These are phyloP conservation scores for Muntiacus muntjak DNA, from an alignment of 2,113 vertebrate genomes.

Conservation along the genomic window DNA sequence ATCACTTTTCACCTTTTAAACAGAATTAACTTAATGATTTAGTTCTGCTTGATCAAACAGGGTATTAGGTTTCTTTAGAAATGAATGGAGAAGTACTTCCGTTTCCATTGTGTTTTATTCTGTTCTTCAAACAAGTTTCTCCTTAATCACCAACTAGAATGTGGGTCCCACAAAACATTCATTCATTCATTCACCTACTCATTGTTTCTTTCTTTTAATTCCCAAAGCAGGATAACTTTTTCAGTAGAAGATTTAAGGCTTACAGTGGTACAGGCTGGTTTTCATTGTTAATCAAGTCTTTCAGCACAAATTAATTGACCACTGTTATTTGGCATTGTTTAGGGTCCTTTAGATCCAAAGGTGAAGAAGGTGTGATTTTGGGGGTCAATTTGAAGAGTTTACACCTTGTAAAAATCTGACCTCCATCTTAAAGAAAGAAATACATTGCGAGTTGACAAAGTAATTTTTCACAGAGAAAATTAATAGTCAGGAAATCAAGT, in stretches of 20 bases:
- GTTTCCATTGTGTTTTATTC: neutral
- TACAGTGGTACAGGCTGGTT: neutral
- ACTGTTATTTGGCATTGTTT: neutral
- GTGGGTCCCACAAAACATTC: neutral
- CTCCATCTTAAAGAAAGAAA: neutral
- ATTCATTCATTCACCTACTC: neutral
- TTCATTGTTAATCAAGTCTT: neutral
- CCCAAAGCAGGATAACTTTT: neutral
- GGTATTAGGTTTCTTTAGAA: neutral
- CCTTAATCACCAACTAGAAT: neutral
- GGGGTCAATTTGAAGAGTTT: neutral
- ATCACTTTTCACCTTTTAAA: neutral
- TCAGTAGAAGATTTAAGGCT: neutral
- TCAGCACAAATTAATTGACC: neutral
- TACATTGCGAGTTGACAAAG: neutral
- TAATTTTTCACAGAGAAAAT: neutral
- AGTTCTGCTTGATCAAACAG: neutral
- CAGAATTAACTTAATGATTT: neutral
- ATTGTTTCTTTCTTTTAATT: neutral
- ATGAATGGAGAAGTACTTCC: neutral
- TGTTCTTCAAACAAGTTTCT: neutral
- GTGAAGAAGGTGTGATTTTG: conserved; percentile 1
- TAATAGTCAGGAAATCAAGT: neutral
- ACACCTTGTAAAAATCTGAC: neutral
- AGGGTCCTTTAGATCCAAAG: neutral